Evolutionary conservation across 2,113 vertebrate genomes (phyloP), one percentile per base, ranked within the genome.

Genomic region (Phrynosoma platyrhinos): DNA sequence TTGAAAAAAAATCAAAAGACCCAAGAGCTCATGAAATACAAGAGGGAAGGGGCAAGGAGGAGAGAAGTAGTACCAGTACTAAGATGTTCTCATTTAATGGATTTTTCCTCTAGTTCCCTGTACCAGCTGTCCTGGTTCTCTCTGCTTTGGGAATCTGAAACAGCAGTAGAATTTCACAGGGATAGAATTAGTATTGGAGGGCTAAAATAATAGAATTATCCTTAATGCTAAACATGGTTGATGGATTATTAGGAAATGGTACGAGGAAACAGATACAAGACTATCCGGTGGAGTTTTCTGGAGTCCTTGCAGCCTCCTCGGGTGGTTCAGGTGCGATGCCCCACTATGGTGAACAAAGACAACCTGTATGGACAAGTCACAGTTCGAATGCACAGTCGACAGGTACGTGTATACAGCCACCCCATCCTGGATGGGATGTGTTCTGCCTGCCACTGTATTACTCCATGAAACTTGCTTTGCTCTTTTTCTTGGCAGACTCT

Each of bases 321-420:
- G 1, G 96, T 99, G 88, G 98, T 99, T 32, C 99, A 99, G 0
- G 83, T 97, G 55, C 98, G 98, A 66, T 98, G 97, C 6, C 94
- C 98, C 0, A 96, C 97, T 90, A 72, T 99, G 92, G 71, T 99
- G 82, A 96, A 91, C 66, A 96, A 97, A 3, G 96, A 97, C 76
- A 98, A 99, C 93, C 62, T 98, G 16, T 99, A 99, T 0, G 98
- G 98, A 3, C 99, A 99, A 95, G 96, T 99, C 93, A 99, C 99
- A 0, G 95, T 99, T 8, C 97, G 98, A 78, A 97, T 99, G 97
- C 98, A 99, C 94, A 98, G 96, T 0, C 97, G 95, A 30, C 99
- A 99, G 98, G 99, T 99, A 92, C 40, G 18, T 53, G n/a, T 30
- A 53, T 30, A 52, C 36, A 32, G 47, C 18, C 40, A 52, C 30